A percentile compares a stretch with the other conserved stretches of the same genome.
Conservation (phyloP, 2,797 vertebrate genomes). For the Danio albolineatus region DNA sequence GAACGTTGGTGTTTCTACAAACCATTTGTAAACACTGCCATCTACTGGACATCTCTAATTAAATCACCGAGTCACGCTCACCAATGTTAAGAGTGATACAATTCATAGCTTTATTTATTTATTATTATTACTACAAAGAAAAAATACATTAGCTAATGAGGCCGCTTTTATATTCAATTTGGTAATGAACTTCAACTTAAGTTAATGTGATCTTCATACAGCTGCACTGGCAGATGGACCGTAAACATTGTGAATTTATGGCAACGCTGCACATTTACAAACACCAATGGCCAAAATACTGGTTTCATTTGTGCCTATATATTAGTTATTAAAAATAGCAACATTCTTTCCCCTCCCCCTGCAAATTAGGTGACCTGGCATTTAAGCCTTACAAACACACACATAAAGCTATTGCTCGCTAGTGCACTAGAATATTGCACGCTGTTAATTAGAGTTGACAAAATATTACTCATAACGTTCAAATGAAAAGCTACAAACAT, state of each 20-base stretch:
- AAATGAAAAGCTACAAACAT: not conserved
- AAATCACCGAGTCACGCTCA: too few relatives aligned
- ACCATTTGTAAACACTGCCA: conserved; percentile 24
- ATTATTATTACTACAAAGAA: not conserved
- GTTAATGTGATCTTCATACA: not conserved
- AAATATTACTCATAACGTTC: not conserved
- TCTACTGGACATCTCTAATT: not conserved
- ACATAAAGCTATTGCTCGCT: not conserved
- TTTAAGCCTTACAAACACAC: conserved; percentile 13
- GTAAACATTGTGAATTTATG: conserved; percentile 46
- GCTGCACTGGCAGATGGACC: conserved; percentile 12
- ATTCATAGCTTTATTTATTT: conserved; percentile 1
- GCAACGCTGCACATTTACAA: conserved; percentile 41
- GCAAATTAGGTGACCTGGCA: not conserved
- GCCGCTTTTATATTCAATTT: not conserved
- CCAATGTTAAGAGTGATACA: too few relatives aligned
- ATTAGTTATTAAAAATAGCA: conserved; percentile 44
- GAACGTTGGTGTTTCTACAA: not conserved
- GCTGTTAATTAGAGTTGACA: conserved; percentile 1
- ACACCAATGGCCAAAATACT: conserved; percentile 30
- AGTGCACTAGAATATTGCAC: conserved; percentile 33
- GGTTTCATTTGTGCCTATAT: not conserved
- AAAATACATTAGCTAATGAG: not conserved
- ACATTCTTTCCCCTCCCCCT: not conserved
- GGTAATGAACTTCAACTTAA: not conserved